Evolutionary conservation across 2,113 vertebrate species (phyloP).

Genomic region (Lontra canadensis): DNA sequence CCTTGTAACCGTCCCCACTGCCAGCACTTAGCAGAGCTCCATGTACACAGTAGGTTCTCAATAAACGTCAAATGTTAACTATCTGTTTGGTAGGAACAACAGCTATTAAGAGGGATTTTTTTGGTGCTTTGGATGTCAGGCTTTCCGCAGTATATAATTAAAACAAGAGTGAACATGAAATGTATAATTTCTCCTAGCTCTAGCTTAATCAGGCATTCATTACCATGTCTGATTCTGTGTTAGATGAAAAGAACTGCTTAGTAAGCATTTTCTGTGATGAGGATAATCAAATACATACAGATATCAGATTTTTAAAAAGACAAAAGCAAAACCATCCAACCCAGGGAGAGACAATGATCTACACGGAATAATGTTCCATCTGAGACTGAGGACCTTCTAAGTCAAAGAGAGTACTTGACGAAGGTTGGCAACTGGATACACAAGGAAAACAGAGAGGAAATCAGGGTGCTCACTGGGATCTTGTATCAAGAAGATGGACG

Average conservation of each 20-base stretch:
- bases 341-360: background rate
- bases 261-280: constrained; percentile 55
- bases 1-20: background rate
- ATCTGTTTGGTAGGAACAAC: background rate
- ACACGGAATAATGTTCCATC: background rate
- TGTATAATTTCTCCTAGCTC: constrained; percentile 57
- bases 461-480: too few relatives aligned
- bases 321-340: background rate
- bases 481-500: background rate
- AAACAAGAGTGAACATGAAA: constrained; percentile 58
- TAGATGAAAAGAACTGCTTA: constrained; percentile 47
- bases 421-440: background rate
- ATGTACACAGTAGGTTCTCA: background rate
- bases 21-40: background rate
- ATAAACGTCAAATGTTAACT: background rate
- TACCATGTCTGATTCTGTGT: constrained; percentile 50
- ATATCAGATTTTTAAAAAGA: background rate
- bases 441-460: background rate
- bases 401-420: background rate
- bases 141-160: constrained; percentile 60
- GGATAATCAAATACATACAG: constrained; percentile 18
- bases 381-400: background rate
- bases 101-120: background rate
- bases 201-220: constrained; percentile 60
- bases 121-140: background rate